These are phyloP conservation scores for Rhinoptilus africanus DNA, from an alignment of 2,113 vertebrate species.

Conservation along the genomic window DNA sequence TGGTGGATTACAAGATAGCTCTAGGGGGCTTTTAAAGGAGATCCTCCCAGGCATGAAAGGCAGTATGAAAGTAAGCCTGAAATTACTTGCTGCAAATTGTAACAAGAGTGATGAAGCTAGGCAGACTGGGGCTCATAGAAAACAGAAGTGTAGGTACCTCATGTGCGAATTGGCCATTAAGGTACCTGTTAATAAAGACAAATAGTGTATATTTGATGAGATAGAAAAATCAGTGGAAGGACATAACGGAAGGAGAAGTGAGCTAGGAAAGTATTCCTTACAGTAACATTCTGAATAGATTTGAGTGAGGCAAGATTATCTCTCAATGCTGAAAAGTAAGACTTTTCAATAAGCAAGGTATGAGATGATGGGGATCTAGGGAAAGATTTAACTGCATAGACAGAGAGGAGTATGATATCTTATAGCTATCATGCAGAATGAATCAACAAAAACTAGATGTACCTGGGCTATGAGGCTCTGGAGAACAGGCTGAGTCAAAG, in stretches of 20 bases:
- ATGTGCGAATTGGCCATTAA: not conserved
- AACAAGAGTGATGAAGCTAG: not conserved
- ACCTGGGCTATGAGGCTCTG: not conserved
- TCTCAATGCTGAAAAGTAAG: slow-evolving; percentile 7
- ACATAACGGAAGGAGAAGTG: not conserved
- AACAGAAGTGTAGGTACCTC: not conserved
- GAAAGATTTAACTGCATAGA: not conserved
- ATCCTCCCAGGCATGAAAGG: slow-evolving; percentile 10
- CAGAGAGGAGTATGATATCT: slow-evolving; percentile 5
- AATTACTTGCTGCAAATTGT: slow-evolving; percentile 18
- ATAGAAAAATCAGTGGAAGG: not conserved
- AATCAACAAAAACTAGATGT: slow-evolving; percentile 32
- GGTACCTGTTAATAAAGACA: slow-evolving; percentile 26
- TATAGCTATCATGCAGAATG: slow-evolving; percentile 28
- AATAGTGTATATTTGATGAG: not conserved
- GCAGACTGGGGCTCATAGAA: not conserved
- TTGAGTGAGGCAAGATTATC: not conserved
- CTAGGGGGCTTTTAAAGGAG: slow-evolving; percentile 23
- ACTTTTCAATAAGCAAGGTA: slow-evolving; percentile 28
- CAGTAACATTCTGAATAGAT: not conserved
- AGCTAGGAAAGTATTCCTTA: slow-evolving; percentile 1
- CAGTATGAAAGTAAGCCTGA: not conserved
- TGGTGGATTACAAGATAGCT: not conserved
- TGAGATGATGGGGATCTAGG: slow-evolving; percentile 25
- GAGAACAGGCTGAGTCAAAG: not conserved